Evolutionary conservation across 1,140 invertebrate species (phyloP).

Genomic region (Heliconius congener): DNA sequence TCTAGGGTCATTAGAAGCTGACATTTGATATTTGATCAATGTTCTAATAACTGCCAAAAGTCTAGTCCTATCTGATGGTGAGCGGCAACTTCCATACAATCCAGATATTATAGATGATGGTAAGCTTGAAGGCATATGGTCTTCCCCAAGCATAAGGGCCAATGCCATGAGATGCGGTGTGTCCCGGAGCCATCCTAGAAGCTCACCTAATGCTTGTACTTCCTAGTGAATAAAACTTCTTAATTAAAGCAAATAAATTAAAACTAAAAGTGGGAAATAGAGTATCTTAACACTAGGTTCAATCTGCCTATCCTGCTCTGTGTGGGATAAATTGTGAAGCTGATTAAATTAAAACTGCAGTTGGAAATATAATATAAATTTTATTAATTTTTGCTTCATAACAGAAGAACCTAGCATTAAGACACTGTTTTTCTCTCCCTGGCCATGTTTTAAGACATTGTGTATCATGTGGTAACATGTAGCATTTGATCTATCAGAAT

Average conservation of each 20-base stretch:
- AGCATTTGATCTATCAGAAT: no score
- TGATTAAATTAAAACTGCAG: neutral
- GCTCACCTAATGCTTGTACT: conserved; percentile 88
- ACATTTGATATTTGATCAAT: conserved; percentile 92
- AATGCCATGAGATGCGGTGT: conserved; percentile 91
- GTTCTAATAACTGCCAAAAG: conserved; percentile 90
- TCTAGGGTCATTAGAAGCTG: conserved; percentile 91
- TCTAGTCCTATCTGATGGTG: conserved; percentile 90
- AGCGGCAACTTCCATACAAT: conserved; percentile 90
- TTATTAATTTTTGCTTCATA: neutral
- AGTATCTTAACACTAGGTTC: no score
- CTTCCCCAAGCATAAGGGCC: conserved; percentile 91
- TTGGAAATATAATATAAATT: neutral
- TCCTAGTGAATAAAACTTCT: conserved; percentile 79
- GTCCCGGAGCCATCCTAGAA: conserved; percentile 89
- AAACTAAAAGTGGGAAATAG: neutral
- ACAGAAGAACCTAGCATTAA: no score
- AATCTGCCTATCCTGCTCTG: no score
- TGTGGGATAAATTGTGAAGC: no score
- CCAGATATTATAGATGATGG: conserved; percentile 89
- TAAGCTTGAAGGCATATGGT: conserved; percentile 83
- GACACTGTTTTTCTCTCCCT: no score
- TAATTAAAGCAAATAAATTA: neutral
- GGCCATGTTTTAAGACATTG: no score
- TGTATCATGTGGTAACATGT: no score